Base-by-base conservation (phyloP, 2,888 invertebrate species). In the Drosophila tripunctata region DNA sequence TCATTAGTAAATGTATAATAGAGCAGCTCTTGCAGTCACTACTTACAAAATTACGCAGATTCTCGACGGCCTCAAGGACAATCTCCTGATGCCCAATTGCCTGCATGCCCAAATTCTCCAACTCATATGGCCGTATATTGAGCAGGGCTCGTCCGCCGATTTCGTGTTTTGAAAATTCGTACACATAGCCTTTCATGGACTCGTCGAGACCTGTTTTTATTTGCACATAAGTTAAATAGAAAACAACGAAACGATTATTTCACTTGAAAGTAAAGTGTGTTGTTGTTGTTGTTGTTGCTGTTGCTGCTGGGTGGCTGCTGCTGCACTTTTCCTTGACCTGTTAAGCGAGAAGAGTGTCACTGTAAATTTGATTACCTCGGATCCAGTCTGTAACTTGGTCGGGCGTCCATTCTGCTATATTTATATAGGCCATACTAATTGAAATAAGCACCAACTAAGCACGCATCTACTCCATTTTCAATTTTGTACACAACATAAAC, bases 61-160 rank as follows among this genome's bases (percentile, higher is more conserved):
- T 95, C 85, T 97, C 97, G 10, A 98, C 96, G 47, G 97, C 98
- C 91, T 98, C 98, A 41, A 99, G 93, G 69, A 99, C 94, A 52
- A 98, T 94, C 90, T 98, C 98, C 91, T 98, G 98, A 90, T 98
- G 98, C 7, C 98, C 98, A 68, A 99, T 94, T 89, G 96, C 95
- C 66, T 93, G 92, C 88, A 99, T 95, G 17, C 97, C 96, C 54
- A 98, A 93, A 89, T 96, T 94, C 89, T 97, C 96, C 70, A 99
- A 93, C 92, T 98, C 97, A 90, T 97, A 96, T 47, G 97, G 95
- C 62, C 97, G 94, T 85, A 98, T 93, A 90, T 95, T 95, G 76
- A 98, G 93, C 89, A 99, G 93, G 50, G 90, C 89, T 86, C 95
- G 95, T 79, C 95, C 99, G 88, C 95, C 95, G 36, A 98, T 94